Evolutionary conservation across 2,888 invertebrate genomes (phyloP).

Genomic region (Hydroisotoma schaefferi): DNA sequence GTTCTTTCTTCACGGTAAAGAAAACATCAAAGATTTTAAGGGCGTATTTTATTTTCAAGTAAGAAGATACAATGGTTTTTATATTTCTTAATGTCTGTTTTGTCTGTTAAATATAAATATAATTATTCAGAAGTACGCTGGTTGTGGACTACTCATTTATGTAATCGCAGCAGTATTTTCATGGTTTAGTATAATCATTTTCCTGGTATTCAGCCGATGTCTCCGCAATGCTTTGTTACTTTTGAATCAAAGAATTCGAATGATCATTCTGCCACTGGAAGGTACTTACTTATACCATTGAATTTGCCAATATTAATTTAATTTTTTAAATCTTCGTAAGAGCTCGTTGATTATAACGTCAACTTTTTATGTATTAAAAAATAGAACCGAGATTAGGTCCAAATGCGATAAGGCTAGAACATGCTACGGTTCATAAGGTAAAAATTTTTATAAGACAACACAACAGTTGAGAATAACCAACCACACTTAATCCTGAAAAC

Average conservation of each 20-base stretch:
- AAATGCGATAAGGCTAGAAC: conserved; percentile 18
- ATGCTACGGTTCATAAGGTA: conserved; percentile 18
- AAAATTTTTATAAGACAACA: not conserved
- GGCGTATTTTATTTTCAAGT: conserved; percentile 19
- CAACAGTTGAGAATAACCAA: not conserved
- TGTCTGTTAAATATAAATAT: not conserved
- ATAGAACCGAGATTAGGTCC: conserved; percentile 15
- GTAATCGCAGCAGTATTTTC: conserved; percentile 13
- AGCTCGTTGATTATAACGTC: not conserved
- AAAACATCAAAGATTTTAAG: not conserved
- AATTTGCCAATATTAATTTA: not conserved
- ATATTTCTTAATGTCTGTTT: too few relatives aligned
- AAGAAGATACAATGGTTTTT: too few relatives aligned
- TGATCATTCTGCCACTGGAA: conserved; percentile 16
- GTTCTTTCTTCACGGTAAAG: not conserved
- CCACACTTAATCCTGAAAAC: not conserved
- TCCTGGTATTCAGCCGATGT: conserved; percentile 22
- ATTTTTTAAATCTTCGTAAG: not conserved
- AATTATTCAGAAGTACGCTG: conserved; percentile 5
- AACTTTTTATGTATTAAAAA: not conserved
- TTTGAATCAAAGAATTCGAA: conserved; percentile 18
- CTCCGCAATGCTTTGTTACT: conserved; percentile 18
- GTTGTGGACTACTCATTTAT: conserved; percentile 11
- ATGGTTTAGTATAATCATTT: conserved; percentile 20
- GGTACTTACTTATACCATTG: conserved; percentile 6